These are phyloP conservation scores for Gobiocypris rarus DNA, from an alignment of 2,113 vertebrate species.

Conservation along the genomic window DNA sequence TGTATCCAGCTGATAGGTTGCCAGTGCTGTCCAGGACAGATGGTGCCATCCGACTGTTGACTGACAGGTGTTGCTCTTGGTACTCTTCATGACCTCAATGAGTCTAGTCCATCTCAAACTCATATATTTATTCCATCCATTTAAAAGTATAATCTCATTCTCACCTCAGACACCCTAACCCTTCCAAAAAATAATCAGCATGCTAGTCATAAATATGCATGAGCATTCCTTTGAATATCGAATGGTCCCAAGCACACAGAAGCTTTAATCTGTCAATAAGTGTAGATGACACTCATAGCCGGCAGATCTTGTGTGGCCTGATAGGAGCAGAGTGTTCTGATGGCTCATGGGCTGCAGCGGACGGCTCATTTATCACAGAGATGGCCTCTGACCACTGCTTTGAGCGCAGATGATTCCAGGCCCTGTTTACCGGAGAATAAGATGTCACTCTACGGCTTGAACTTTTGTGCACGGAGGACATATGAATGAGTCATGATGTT, in stretches of 20 bases:
- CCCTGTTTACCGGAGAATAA: background rate
- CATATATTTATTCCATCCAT: background rate
- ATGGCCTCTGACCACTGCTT: constrained; percentile 8
- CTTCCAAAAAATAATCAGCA: background rate
- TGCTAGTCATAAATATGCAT: background rate
- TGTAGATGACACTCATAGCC: constrained; percentile 15
- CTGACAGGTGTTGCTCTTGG: constrained; percentile 32
- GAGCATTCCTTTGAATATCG: background rate
- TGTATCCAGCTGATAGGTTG: constrained; percentile 25
- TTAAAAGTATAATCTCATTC: background rate
- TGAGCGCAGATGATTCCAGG: background rate
- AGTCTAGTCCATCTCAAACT: background rate
- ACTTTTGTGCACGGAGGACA: background rate
- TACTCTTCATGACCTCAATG: background rate
- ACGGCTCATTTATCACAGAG: constrained; percentile 8
- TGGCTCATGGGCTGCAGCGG: background rate
- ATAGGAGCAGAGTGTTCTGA: background rate
- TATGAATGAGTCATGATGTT: background rate
- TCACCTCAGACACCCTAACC: background rate
- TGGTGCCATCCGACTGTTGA: constrained; percentile 30
- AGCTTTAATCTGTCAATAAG: background rate
- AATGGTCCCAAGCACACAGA: background rate
- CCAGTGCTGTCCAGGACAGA: background rate
- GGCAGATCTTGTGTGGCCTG: constrained; percentile 9
- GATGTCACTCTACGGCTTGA: background rate